Evolutionary conservation across 2,797 vertebrate species (phyloP), one percentile per base, ranked within the genome.

Genomic region (Columba guinea): DNA sequence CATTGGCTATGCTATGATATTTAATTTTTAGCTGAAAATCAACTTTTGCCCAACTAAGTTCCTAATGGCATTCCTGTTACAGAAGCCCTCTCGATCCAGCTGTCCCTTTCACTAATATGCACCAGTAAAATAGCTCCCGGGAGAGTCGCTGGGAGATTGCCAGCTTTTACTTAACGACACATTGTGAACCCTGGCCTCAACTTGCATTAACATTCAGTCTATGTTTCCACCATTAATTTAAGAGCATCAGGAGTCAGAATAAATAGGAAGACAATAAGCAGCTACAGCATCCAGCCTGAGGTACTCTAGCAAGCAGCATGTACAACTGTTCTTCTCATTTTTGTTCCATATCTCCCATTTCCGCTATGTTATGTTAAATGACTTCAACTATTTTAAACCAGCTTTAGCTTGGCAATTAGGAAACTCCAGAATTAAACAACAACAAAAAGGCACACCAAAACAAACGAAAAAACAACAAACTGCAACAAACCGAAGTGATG

Each of bases 151-250:
- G 83, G 77, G 63, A 74, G 59, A 92, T 74, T 84, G 95, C 83
- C 89, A 94, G 87, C 80, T 96, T 93, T 95, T 87, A 89, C 80
- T 96, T 96, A 95, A 94, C 16, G 37, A 95, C 90, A 97, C 78
- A 37, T 88, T 49, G 0, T 89, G 71, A 94, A 96, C 94, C 56
- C 79, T 90, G 81, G 92, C 93, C 93, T 94, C 84, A 82, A 17
- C 39, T 91, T 78, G 93, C 94, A 91, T 96, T 97, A 95, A 91
- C 74, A 97, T 96, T 97, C 95, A 93, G 95, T 89, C 75, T 92
- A 95, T 77, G 83, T 68, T 90, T 87, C 73, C 65, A 26, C 79
- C 69, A 96, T 95, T 95, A 97, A 95, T 97, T 89, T 93, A 93
- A 84, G 88, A 97, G 71, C 51, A 79, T 67, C 41, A 79, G 59